These are phyloP conservation scores for Melanophora roralis DNA, from an alignment of 2,888 invertebrate genomes.

Conservation along the genomic window DNA sequence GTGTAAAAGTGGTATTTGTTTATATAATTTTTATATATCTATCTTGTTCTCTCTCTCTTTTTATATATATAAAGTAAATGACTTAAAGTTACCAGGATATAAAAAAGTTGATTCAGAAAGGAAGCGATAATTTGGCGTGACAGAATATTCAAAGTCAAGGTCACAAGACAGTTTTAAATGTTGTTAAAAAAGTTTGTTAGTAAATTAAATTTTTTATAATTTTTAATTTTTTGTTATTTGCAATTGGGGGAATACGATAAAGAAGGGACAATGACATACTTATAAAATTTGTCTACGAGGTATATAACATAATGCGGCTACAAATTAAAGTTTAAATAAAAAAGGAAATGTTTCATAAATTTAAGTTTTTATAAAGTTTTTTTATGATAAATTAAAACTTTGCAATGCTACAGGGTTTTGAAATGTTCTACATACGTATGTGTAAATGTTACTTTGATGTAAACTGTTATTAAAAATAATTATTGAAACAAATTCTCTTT, in stretches of 20 bases:
- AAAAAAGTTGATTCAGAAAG: slow-evolving; percentile 37
- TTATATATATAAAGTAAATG: not conserved
- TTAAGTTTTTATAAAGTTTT: too few relatives aligned
- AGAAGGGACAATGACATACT: slow-evolving; percentile 54
- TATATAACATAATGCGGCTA: too few relatives aligned
- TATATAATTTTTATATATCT: not conserved
- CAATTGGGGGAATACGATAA: slow-evolving; percentile 5
- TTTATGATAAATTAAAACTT: too few relatives aligned
- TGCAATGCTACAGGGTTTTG: too few relatives aligned
- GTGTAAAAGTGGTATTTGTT: slow-evolving; percentile 28
- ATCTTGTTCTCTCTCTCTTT: not conserved
- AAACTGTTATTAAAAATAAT: too few relatives aligned
- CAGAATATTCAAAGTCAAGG: slow-evolving; percentile 62
- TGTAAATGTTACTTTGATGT: too few relatives aligned
- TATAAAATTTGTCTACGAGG: too few relatives aligned
- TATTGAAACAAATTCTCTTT: too few relatives aligned
- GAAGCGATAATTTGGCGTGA: slow-evolving; percentile 61
- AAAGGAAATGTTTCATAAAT: too few relatives aligned
- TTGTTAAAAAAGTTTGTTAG: slow-evolving; percentile 51
- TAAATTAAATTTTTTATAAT: slow-evolving; percentile 55
- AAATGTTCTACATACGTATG: too few relatives aligned
- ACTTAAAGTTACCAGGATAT: slow-evolving; percentile 23
- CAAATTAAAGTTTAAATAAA: too few relatives aligned
- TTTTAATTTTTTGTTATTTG: slow-evolving; percentile 33
- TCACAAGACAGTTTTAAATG: slow-evolving; percentile 50